Base-by-base conservation (phyloP, 2,888 invertebrate species). In the Pseudoips prasinana region DNA sequence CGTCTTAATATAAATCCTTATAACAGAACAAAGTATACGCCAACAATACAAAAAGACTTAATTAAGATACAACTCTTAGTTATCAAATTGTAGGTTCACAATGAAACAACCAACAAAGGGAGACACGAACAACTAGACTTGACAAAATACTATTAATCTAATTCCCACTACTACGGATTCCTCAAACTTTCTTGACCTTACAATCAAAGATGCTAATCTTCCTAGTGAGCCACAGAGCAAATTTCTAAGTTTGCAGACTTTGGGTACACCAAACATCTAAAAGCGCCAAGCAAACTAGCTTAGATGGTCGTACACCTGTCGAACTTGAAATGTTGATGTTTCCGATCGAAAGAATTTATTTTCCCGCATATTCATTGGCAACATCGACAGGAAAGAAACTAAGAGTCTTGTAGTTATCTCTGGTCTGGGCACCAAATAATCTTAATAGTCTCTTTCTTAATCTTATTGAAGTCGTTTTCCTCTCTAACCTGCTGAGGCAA, bases 151-250 rank as follows among this genome's bases (percentile, higher is more conserved):
- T 43, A n/a, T n/a, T n/a, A 52, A 46, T 52, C 43, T 34, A 52
- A 56, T 56, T 43, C 28, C 10, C 29, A 52, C 58, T 57, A 60
- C 58, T 59, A 56, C 52, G 31, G 46, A 50, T 51, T 45, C 44
- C 39, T 39, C 50, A 48, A 55, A 58, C 48, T 58, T 50, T 37
- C 56, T 58, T 68, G 70, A 69, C 71, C 73, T 64, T 58, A 64
- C 69, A 69, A 72, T 72, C 67, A 70, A 56, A 54, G 60, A 78
- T 73, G 74, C 71, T 77, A 75, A 81, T 79, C 73, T 73, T 53
- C 50, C 47, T 59, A 40, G 53, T 58, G 58, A 72, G 67, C 64
- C 62, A 53, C 44, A 62, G 64, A 46, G 50, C 41, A 58, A 57
- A 58, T 46, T 39, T 37, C 60, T 61, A 63, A 79, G 76, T 78